Evolutionary conservation across 1,140 invertebrate genomes (phyloP), one percentile per base, ranked within the genome.

Genomic region (Sinonovacula constricta): DNA sequence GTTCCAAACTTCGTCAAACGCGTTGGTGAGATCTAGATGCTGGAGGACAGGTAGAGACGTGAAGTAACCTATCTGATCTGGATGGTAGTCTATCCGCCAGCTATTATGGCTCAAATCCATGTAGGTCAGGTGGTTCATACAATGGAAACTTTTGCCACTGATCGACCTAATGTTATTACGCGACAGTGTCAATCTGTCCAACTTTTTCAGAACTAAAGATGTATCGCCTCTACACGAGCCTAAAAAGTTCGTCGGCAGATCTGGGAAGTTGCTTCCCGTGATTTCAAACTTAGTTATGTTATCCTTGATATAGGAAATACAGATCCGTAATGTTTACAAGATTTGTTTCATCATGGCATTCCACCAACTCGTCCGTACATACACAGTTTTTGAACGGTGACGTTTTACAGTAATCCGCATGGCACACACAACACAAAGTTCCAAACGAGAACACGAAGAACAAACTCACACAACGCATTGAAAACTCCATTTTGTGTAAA

Each of bases 121-220:
- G 0, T 51, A 51, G n/a, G 65, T 31, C 26, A 84, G 54, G 24
- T 66, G 30, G 0, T 69, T 66, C 10, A 79, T 53, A 62, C 68
- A 75, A 39, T 72, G 69, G 36, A 77, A 82, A 39, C 71, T 74
- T 33, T 82, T 72, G 2, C 83, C 83, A 36, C 74, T 63, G 51
- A 84, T 59, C 22, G 15, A 45, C 22, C 22, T 5, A 31, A 84
- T 72, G 33, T 39, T 70, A 39, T 84, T 82, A 34, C 69, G 56
- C n/a, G 77, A 78, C 45, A 84, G 59, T 28, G 80, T 78, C 33
- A 84, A 57, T 14, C 26, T 18, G 26, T 36, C 68, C 7, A 82
- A 31, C 0, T 63, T 36, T 24, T 56, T 33, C 18, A 78, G 26
- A 0, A 62, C 45, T 22, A 63, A 31, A 30, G 10, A 12, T 33